Evolutionary conservation across 2,797 vertebrate species (phyloP).

Genomic region (Fistularia commersonii): DNA sequence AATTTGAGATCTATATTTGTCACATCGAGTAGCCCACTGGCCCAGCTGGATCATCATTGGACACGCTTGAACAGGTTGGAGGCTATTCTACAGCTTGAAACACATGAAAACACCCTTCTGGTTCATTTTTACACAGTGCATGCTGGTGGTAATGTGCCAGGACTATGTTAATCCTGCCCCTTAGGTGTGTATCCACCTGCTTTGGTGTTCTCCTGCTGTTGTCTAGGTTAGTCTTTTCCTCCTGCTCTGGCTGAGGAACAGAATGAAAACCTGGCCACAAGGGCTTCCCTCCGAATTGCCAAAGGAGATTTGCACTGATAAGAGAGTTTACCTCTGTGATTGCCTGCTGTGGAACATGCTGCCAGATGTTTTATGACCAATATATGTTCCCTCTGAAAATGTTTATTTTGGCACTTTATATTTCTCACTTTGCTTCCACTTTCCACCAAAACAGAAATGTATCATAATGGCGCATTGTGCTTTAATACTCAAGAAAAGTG

Average conservation of each 20-base stretch:
- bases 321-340: conserved; percentile 52
- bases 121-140: conserved; percentile 36
- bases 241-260: conserved; percentile 43
- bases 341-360: conserved; percentile 21
- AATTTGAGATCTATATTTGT: conserved; percentile 34
- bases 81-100: conserved; percentile 17
- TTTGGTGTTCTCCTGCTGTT: conserved; percentile 33
- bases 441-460: too few species aligned
- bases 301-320: conserved; percentile 55
- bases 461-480: too few species aligned
- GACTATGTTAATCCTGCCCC: conserved; percentile 62
- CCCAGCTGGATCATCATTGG: conserved; percentile 29
- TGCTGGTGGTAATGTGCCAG: conserved; percentile 56
- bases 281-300: conserved; percentile 47
- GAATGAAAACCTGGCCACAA: conserved; percentile 44
- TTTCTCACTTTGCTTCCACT: too few species aligned
- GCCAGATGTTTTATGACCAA: conserved; percentile 21
- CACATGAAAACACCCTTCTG: conserved; percentile 30
- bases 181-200: conserved; percentile 61
- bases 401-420: neutral
- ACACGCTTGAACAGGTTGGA: conserved; percentile 44
- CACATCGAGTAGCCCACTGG: conserved; percentile 29
- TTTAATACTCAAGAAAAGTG: too few species aligned
- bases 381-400: conserved; percentile 17
- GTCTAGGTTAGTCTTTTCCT: conserved; percentile 41